Evolutionary conservation across 1,140 invertebrate genomes (phyloP).

Genomic region (Bombus pascuorum): DNA sequence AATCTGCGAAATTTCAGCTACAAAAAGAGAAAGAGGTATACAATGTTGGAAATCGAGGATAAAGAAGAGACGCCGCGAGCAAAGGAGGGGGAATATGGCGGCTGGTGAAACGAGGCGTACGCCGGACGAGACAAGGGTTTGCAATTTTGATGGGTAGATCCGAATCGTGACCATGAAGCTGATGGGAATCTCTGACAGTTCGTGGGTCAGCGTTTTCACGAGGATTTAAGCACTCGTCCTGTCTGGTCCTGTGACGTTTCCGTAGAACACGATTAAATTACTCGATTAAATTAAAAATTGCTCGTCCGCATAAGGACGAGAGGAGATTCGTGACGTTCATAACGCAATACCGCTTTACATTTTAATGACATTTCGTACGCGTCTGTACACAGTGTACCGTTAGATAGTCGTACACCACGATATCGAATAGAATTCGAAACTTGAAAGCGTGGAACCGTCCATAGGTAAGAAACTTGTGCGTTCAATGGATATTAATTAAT

Average conservation of each 20-base stretch:
- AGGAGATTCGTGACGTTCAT: not conserved
- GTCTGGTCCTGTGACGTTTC: not conserved
- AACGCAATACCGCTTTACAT: not conserved
- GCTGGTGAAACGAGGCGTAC: too few species aligned
- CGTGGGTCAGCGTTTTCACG: slow-evolving; percentile 42
- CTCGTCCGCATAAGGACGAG: not conserved
- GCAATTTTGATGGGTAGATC: slow-evolving; percentile 39
- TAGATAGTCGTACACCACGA: not conserved
- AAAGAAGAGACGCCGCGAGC: not conserved
- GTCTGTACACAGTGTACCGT: too few species aligned
- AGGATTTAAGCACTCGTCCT: slow-evolving; percentile 16
- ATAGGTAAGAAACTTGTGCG: not conserved
- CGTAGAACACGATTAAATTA: slow-evolving; percentile 1
- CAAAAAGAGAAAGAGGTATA: not conserved
- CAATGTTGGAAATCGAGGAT: not conserved
- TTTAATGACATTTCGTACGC: not conserved
- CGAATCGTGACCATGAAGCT: slow-evolving; percentile 31
- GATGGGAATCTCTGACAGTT: slow-evolving; percentile 38
- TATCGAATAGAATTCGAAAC: not conserved
- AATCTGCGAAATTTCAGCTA: slow-evolving; percentile 4
- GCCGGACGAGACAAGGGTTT: slow-evolving; percentile 25
- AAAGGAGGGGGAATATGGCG: not conserved
- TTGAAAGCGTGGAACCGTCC: not conserved
- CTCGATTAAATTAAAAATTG: slow-evolving; percentile 1
- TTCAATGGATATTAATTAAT: not conserved